phyloP scores from a whole-genome alignment of 2,113 vertebrate genomes.

The Neopipo cinnamomea region DNA sequence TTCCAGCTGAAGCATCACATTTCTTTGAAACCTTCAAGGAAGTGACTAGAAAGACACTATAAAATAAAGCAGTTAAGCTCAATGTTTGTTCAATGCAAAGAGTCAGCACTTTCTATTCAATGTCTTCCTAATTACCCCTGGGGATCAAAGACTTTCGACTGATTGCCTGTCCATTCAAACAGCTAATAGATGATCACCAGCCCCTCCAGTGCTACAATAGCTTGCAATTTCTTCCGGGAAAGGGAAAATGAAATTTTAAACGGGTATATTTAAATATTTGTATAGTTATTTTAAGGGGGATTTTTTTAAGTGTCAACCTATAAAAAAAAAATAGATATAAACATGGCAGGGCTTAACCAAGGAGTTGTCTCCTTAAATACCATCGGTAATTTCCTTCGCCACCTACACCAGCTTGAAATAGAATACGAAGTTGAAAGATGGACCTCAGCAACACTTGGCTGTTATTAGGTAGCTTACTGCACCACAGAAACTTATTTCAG shows the following conservation, averaged over 20 bases:
- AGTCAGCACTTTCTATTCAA: conserved; percentile 47
- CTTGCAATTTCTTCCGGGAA: neutral
- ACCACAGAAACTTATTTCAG: neutral
- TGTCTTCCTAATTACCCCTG: conserved; percentile 7
- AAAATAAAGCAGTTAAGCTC: conserved; percentile 36
- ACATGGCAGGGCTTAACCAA: neutral
- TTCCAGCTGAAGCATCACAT: conserved; percentile 27
- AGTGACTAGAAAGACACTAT: conserved; percentile 23
- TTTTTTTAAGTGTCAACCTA: neutral
- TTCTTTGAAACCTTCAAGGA: conserved; percentile 19
- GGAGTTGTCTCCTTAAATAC: neutral
- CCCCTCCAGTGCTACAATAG: neutral
- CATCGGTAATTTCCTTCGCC: neutral
- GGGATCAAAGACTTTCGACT: conserved; percentile 38
- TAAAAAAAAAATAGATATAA: neutral
- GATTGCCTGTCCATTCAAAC: conserved; percentile 26
- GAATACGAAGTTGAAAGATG: neutral
- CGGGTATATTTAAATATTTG: neutral
- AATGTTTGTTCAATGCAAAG: conserved; percentile 27
- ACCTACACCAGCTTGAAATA: neutral
- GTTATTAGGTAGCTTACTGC: neutral
- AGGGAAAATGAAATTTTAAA: neutral
- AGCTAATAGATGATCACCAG: neutral
- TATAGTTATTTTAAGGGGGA: neutral
- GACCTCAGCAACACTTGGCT: neutral